phyloP scores from a whole-genome alignment of 2,797 vertebrate species.

The Muraenolepis orangiensis region DNA sequence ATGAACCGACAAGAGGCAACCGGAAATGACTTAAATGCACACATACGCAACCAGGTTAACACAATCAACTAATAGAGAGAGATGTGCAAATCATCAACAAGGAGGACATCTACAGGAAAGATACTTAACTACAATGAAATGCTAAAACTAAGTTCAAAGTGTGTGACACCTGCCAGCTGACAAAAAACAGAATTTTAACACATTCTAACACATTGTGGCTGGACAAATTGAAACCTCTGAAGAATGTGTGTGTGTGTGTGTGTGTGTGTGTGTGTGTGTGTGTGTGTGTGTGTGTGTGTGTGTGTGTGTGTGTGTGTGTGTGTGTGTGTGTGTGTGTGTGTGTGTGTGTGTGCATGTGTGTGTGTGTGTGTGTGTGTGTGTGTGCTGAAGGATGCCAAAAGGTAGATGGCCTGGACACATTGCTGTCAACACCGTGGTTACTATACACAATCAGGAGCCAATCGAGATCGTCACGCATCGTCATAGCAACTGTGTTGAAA shows the following conservation, averaged over 20 bases:
- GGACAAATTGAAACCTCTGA: neutral
- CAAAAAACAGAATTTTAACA: too few relatives aligned
- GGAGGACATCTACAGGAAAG: too few relatives aligned
- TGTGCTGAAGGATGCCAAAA: neutral
- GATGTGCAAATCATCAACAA: too few relatives aligned
- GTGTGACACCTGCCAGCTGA: neutral
- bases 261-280: constrained; percentile 2
- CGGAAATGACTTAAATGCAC: too few relatives aligned
- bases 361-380: neutral
- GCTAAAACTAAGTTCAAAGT: too few relatives aligned
- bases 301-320: neutral
- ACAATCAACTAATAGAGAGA: too few relatives aligned
- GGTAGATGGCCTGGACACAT: neutral
- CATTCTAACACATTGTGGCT: too few relatives aligned
- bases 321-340: neutral
- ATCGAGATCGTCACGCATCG: neutral
- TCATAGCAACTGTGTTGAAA: neutral
- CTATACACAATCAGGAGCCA: neutral
- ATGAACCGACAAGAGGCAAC: too few relatives aligned
- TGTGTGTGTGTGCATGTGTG: neutral
- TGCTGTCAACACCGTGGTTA: neutral
- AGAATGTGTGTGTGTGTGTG: neutral
- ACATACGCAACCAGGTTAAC: too few relatives aligned
- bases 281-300: neutral
- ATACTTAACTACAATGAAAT: too few relatives aligned